Evolutionary conservation across 2,113 vertebrate species (phyloP).

Genomic region (Acrocephalus arundinaceus): DNA sequence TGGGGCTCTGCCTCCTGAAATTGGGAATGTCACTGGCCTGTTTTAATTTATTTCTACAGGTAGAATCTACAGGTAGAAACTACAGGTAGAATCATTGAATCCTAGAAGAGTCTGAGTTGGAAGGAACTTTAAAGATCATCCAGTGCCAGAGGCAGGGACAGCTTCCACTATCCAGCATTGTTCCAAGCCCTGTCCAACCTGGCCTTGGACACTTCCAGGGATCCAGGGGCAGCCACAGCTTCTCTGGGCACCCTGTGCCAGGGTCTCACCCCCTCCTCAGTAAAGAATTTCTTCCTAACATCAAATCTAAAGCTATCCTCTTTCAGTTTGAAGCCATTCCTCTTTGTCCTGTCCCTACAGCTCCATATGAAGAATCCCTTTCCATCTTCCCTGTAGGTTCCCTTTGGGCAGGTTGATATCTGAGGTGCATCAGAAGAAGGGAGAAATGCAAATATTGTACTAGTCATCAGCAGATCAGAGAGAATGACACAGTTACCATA

Average conservation of each 20-base stretch:
- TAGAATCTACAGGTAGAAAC: not conserved
- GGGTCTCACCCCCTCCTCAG: not conserved
- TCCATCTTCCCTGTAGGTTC: not conserved
- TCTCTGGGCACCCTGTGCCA: not conserved
- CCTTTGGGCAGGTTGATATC: not conserved
- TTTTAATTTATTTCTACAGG: not conserved
- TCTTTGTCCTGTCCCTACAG: not conserved
- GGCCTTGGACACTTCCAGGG: not conserved
- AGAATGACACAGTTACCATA: not conserved
- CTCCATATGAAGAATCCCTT: no score
- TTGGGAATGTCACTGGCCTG: not conserved
- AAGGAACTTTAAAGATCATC: not conserved
- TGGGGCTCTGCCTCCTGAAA: not conserved
- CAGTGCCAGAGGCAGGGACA: no score
- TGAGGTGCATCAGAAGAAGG: not conserved
- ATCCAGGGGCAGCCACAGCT: not conserved
- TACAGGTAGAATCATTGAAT: not conserved
- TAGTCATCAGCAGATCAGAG: not conserved
- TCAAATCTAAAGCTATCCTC: not conserved
- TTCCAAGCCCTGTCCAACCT: rapidly evolving
- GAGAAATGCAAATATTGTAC: not conserved
- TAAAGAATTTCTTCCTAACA: not conserved
- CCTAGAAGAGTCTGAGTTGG: no score
- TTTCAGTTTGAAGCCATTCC: not conserved
- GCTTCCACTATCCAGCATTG: rapidly evolving